Evolutionary conservation across 2,888 invertebrate genomes (phyloP).

Genomic region (Anoncus sp.): DNA sequence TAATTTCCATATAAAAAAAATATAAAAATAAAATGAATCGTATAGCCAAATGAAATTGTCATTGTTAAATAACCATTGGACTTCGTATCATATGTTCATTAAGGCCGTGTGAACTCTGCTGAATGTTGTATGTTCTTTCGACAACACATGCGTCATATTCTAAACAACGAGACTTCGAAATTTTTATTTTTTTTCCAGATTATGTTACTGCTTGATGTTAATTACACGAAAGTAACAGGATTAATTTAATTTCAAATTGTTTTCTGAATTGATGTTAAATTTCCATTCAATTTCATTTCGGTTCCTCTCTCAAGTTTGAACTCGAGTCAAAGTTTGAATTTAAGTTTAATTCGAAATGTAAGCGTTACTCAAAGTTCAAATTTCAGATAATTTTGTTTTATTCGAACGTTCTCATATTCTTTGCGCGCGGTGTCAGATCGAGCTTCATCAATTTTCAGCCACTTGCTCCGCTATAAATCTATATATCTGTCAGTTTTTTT

Average conservation of each 20-base stretch:
- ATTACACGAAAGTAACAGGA: too few species aligned
- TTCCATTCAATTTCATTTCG: not conserved
- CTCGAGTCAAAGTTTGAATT: not conserved
- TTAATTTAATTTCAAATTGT: not conserved
- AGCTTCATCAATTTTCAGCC: too few species aligned
- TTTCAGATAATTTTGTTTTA: not conserved
- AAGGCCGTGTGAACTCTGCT: not conserved
- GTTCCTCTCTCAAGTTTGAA: too few species aligned
- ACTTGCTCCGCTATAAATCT: too few species aligned
- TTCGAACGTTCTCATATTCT: not conserved
- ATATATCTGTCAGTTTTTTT: not conserved
- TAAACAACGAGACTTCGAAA: too few species aligned
- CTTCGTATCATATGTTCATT: not conserved
- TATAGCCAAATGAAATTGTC: not conserved
- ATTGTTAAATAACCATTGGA: not conserved
- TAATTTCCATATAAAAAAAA: slow-evolving; percentile 4
- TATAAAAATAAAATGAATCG: not conserved
- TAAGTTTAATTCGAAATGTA: not conserved
- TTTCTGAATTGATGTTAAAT: not conserved
- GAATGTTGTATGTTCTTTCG: not conserved
- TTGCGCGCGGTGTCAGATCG: too few species aligned
- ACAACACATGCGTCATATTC: too few species aligned
- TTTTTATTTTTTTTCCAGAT: too few species aligned
- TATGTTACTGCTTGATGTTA: too few species aligned
- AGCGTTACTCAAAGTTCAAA: not conserved